Base-by-base conservation (phyloP, 2,888 invertebrate genomes). In the Glaucopsyche alexis region DNA sequence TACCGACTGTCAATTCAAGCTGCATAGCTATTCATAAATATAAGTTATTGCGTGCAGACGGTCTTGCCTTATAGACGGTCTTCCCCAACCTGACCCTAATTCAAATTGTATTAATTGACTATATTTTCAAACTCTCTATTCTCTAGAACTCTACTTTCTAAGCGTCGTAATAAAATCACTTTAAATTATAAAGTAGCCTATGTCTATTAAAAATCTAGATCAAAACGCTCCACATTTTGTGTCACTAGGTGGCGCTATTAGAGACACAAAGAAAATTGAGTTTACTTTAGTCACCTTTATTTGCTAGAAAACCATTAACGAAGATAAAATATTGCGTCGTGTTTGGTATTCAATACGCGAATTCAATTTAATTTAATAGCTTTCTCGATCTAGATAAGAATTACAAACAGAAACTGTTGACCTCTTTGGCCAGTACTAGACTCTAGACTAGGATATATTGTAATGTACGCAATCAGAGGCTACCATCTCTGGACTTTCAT, bases 301-400 rank as follows among this genome's bases (percentile, higher is more conserved):
- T 69, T 47, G 47, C 67, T 47, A 49, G 13, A 9, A 69, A 47
- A 69, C 69, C 49, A 69, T 69, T 69, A 69, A 29, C 29, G 29
- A 29, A 49, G 64, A 65, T 65, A 49, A 69, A 29, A 29, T 69
- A 49, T 69, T 7, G 69, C 29, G 49, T 49, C 69, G 69, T 69
- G 69, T 69, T 69, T 47, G 29, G 49, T 49, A 69, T 69, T 69
- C 69, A 69, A 49, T 69, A 49, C 69, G 69, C 49, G 69, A 69
- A 49, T 69, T 69, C 49, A 69, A 69, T 69, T 69, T 69, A 69
- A 69, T 69, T 69, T 49, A 69, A 69, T 69, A 69, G 69, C 49
- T 49, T 69, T 69, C 69, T 69, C 19, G 49, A 69, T 69, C 69
- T 49, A 69, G 69, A 69, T 69, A 69, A 49, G 69, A 69, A 69